Evolutionary conservation across 1,140 invertebrate species (phyloP).

Genomic region (Chlorops oryzae): DNA sequence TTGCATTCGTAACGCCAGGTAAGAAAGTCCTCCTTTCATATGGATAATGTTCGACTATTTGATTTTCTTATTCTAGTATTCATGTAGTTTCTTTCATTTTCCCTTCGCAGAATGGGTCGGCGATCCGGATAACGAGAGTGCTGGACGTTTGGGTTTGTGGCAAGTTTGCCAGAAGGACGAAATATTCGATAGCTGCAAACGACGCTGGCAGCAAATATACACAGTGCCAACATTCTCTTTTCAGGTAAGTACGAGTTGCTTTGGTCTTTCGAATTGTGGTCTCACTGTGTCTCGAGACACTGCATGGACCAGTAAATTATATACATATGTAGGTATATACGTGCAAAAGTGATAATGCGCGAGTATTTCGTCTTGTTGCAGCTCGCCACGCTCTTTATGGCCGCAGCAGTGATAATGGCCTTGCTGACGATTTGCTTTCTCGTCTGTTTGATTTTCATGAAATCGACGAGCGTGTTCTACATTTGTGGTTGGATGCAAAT

Average conservation of each 20-base stretch:
- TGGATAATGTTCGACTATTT: background rate
- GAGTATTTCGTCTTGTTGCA: conserved; percentile 47
- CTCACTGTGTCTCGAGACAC: too few relatives aligned
- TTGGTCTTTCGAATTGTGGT: conserved; percentile 1
- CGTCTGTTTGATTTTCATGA: conserved; percentile 90
- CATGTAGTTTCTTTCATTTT: background rate
- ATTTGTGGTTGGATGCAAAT: conserved; percentile 91
- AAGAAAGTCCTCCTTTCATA: conserved; percentile 17
- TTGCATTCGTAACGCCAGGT: conserved; percentile 86
- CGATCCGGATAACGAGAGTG: conserved; percentile 73
- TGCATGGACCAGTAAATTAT: too few relatives aligned
- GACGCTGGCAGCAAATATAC: conserved; percentile 75
- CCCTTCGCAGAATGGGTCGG: conserved; percentile 73
- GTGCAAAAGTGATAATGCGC: background rate
- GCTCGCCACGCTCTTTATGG: conserved; percentile 82
- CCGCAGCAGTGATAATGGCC: conserved; percentile 76
- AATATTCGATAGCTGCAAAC: conserved; percentile 68
- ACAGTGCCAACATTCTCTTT: conserved; percentile 73
- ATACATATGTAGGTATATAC: too few relatives aligned
- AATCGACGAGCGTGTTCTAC: conserved; percentile 87
- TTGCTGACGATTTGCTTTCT: conserved; percentile 80
- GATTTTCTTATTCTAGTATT: background rate
- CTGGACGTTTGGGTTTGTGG: conserved; percentile 90
- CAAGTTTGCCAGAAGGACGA: conserved; percentile 70
- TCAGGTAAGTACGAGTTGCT: conserved; percentile 47